Evolutionary conservation across 2,797 vertebrate genomes (phyloP), one percentile per base, ranked within the genome.

Genomic region (Poeciliopsis paucimaculata): DNA sequence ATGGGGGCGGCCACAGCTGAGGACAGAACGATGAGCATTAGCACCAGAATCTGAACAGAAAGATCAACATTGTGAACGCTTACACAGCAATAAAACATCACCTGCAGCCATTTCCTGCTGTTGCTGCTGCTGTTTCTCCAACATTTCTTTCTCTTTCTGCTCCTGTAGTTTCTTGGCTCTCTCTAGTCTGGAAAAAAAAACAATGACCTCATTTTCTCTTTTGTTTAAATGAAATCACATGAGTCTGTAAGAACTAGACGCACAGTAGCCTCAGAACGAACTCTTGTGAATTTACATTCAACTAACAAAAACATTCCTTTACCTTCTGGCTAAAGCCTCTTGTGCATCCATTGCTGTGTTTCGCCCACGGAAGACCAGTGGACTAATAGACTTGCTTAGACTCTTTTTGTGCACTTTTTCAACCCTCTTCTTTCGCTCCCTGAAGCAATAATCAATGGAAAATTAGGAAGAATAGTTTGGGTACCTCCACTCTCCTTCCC

Each of bases 321-420:
- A 98, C 98, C 98, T 98, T 92, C 98, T 96, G 88, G 98, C 98
- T 88, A 99, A 90, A 12, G 98, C 98, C 86, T 99, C 98, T 88
- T 99, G 98, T 53, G 98, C 98, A 89, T 99, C 98, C 98, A 99
- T 99, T 15, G 98, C 98, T 82, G 98, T 97, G 89, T 99, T 99
- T 84, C 98, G 95, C 45, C 98, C 98, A 51, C 98, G 95, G 91
- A 99, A 99, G 26, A 95, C 94, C 28, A 96, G 96, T 0, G 97
- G 97, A 91, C 96, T 98, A 0, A 95, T 93, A 55, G 97, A 97
- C 28, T 95, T 92, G 86, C 97, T 99, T 78, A 94, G 96, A 90
- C 97, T 99, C 93, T 97, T 99, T 90, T 94, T 96, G 84, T 95
- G 95, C 8, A 96, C 96, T 91, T 99, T 99, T 77, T 99, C 98